Evolutionary conservation across 1,140 invertebrate species (phyloP).

Genomic region (Coptotermes formosanus): DNA sequence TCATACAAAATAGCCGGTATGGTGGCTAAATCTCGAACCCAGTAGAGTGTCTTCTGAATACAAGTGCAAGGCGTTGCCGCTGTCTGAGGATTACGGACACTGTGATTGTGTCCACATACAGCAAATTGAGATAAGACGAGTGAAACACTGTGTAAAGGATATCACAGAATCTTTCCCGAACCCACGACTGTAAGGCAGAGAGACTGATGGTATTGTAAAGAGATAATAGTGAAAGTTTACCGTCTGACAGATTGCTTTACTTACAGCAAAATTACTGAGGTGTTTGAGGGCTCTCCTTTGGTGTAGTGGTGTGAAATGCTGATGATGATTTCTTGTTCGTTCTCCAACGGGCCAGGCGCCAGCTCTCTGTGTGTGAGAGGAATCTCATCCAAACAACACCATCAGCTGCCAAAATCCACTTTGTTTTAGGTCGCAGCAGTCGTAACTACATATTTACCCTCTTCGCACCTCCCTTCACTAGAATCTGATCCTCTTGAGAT

Average conservation of each 20-base stretch:
- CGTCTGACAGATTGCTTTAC: not conserved
- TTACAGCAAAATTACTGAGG: not conserved
- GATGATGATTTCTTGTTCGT: not conserved
- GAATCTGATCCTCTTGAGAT: constrained; percentile 8
- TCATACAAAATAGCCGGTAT: too few relatives aligned
- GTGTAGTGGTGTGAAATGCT: not conserved
- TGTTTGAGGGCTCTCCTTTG: not conserved
- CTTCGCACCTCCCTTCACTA: not conserved
- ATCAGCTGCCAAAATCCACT: constrained; percentile 17
- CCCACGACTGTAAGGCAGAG: too few relatives aligned
- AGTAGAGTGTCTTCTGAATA: too few relatives aligned
- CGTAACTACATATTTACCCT: constrained; percentile 1
- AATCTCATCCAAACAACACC: constrained; percentile 11
- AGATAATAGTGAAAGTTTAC: not conserved
- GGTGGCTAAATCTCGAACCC: too few relatives aligned
- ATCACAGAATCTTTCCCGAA: too few relatives aligned
- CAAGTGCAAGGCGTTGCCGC: too few relatives aligned
- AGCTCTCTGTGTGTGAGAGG: not conserved
- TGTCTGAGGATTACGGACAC: too few relatives aligned
- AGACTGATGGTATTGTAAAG: too few relatives aligned
- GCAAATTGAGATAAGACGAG: too few relatives aligned
- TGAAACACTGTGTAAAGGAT: too few relatives aligned
- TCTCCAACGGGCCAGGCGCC: not conserved
- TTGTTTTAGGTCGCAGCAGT: not conserved
- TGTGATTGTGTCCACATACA: too few relatives aligned